Evolutionary conservation across 2,797 vertebrate species (phyloP).

Genomic region (Onychomys leucogaster): DNA sequence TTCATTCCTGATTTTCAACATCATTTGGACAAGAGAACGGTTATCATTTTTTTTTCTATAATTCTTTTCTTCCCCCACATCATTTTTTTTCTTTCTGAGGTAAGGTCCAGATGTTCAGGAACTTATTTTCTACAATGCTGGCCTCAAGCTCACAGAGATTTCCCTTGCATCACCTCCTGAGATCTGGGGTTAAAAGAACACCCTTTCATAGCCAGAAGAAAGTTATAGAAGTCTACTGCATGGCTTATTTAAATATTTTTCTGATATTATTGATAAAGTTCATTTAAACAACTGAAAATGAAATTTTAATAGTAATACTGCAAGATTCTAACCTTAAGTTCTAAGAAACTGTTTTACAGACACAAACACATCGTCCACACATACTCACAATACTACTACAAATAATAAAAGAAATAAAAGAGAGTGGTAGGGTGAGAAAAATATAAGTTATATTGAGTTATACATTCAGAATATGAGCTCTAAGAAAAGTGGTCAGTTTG

Average conservation of each 20-base stretch:
- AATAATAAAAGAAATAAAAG: neutral
- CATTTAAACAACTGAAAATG: neutral
- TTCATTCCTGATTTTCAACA: neutral
- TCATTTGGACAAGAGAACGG: neutral
- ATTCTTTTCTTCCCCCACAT: neutral
- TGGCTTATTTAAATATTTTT: neutral
- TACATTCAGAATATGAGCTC: neutral
- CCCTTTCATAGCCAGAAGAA: neutral
- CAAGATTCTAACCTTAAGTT: neutral
- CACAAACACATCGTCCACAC: neutral
- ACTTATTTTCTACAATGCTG: neutral
- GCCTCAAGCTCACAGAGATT: neutral
- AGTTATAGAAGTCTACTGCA: too few species aligned
- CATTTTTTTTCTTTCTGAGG: neutral
- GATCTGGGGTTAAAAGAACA: neutral
- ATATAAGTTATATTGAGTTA: neutral
- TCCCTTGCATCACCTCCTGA: neutral
- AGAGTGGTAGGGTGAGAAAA: too few species aligned
- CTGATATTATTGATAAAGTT: neutral
- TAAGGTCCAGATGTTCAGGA: neutral
- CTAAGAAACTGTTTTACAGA: neutral
- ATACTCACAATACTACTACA: too few species aligned
- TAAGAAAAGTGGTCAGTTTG: neutral
- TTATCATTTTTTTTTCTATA: neutral
- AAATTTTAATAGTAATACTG: neutral